phyloP scores from a whole-genome alignment of 2,888 invertebrate genomes.

The Tetramorium bicarinatum region DNA sequence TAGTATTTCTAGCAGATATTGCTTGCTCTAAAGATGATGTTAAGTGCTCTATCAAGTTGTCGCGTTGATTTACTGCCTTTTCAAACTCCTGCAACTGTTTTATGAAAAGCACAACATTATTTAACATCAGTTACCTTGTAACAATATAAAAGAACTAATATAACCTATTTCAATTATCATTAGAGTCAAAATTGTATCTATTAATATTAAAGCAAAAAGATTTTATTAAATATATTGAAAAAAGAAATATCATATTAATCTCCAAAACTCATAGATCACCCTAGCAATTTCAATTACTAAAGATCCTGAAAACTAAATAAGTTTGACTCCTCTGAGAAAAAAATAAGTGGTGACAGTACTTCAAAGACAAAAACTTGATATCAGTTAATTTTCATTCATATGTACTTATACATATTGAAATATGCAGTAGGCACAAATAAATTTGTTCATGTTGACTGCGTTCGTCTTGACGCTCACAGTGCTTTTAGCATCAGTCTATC shows the following conservation, averaged over 20 bases:
- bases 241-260: not conserved
- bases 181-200: not conserved
- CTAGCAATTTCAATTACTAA: too few relatives aligned
- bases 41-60: slow-evolving; percentile 91
- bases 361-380: too few relatives aligned
- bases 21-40: slow-evolving; percentile 91
- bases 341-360: too few relatives aligned
- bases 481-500: too few relatives aligned
- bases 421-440: too few relatives aligned
- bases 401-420: too few relatives aligned
- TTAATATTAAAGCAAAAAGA: not conserved
- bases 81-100: slow-evolving; percentile 90
- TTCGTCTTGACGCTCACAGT: too few relatives aligned
- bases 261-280: too few relatives aligned
- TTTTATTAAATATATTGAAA: slow-evolving; percentile 9
- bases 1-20: slow-evolving; percentile 88
- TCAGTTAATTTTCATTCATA: too few relatives aligned
- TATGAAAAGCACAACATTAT: slow-evolving; percentile 8
- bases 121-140: not conserved
- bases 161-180: not conserved
- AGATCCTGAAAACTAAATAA: too few relatives aligned
- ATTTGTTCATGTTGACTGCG: too few relatives aligned
- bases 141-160: not conserved
- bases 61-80: slow-evolving; percentile 90
- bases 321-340: too few relatives aligned